Conservation (phyloP, 64 coral and sea anemone genomes). For the Trachythela sp. region DNA sequence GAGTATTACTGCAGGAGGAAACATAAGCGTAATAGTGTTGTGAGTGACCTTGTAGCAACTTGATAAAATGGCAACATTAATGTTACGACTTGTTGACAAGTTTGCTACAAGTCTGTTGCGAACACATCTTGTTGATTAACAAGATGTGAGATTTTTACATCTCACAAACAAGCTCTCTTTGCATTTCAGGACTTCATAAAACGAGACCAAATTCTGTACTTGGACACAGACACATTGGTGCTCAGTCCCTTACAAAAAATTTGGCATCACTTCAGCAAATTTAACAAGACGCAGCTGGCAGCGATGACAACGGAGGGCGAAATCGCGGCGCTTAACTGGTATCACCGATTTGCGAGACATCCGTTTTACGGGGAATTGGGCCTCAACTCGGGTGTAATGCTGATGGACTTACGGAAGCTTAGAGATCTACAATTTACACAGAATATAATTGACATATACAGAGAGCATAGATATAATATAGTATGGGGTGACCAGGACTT, state of each 20-base stretch:
- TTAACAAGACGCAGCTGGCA: not conserved
- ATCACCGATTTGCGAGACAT: not conserved
- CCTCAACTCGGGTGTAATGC: not conserved
- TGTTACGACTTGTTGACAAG: no score
- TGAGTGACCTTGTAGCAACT: no score
- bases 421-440: not conserved
- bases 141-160: no score
- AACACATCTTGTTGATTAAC: no score
- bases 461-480: not conserved
- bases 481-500: conserved; percentile 8
- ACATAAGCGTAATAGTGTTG: no score
- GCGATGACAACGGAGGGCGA: not conserved
- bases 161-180: no score
- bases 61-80: no score
- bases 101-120: no score
- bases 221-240: not conserved
- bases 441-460: not conserved
- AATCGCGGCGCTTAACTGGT: not conserved
- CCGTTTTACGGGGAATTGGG: not conserved
- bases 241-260: not conserved
- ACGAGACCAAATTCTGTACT: not conserved
- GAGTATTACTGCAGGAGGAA: no score
- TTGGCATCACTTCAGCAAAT: not conserved
- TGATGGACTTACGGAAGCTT: not conserved
- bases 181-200: not conserved